Evolutionary conservation across 2,113 vertebrate genomes (phyloP), one percentile per base, ranked within the genome.

Genomic region (Crotalus helleri): DNA sequence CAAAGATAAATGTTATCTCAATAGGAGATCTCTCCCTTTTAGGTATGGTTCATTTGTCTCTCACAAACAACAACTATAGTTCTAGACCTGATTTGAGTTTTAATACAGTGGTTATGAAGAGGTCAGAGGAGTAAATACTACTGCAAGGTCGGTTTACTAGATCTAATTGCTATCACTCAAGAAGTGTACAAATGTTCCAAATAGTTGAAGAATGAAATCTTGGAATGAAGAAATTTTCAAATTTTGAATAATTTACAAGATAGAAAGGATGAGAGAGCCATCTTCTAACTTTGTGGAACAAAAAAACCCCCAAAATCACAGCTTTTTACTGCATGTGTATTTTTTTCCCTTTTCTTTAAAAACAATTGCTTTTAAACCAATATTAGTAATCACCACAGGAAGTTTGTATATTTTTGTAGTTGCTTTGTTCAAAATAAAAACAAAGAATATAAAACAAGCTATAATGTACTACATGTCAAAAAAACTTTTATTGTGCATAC

Each of bases 401-500:
- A 51, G 29, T 49, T 61, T 53, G 5, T 51, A 53, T n/a, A 53
- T 69, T 88, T 88, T 61, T 29, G 15, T 54, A 89, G 89, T 44
- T n/a, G 33, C 13, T 85, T 9, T 57, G 53, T 26, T 51, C 39
- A 92, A 58, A 81, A 59, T 3, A 92, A 85, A 88, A 89, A 5
- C 26, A 93, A 89, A 4, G 5, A 19, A 93, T 29, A 17, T 90
- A 61, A 95, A 1, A 58, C 2, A 44, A 87, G 51, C 0, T 61
- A 85, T 44, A 33, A 11, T 53, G 1, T 26, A 0, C 4, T 1
- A 0, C 0, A 0, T 21, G 89, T 87, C 53, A 91, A 89, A 95
- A 53, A 49, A 44, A 93, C 39, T n/a, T 92, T 53, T 93, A 26
- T 74, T 94, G 49, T 24, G 46, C 61, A 85, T 87, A 91, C 46